Conservation (phyloP, 2,797 vertebrate genomes). For the Halcyon chelicuti region DNA sequence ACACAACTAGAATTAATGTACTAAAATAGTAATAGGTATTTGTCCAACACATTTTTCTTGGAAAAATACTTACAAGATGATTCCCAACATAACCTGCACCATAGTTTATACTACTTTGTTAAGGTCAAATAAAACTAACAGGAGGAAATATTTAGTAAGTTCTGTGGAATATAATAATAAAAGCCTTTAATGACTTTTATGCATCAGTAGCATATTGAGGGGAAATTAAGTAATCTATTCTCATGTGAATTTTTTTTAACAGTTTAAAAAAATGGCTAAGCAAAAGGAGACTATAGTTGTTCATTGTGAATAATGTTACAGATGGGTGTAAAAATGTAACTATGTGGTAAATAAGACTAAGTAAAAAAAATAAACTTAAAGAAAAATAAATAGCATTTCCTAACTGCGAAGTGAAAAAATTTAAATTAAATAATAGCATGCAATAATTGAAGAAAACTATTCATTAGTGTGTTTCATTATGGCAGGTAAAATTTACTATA, state of each 20-base stretch:
- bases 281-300: neutral
- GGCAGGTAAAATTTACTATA: neutral
- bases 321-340: neutral
- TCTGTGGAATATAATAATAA: neutral
- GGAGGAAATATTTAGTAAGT: neutral
- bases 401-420: neutral
- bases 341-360: neutral
- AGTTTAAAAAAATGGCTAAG: neutral
- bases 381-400: neutral
- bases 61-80: neutral
- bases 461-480: neutral
- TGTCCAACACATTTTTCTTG: neutral
- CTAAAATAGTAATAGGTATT: neutral
- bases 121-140: neutral
- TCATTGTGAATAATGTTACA: neutral
- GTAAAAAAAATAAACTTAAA: neutral
- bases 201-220: neutral
- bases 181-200: neutral
- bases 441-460: neutral
- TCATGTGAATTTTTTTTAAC: neutral
- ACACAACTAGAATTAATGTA: neutral
- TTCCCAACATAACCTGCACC: neutral
- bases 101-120: neutral
- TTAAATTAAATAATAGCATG: neutral
- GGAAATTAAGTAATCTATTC: neutral